These are phyloP conservation scores for Volucella inanis DNA, from an alignment of 2,888 invertebrate genomes.

Conservation along the genomic window DNA sequence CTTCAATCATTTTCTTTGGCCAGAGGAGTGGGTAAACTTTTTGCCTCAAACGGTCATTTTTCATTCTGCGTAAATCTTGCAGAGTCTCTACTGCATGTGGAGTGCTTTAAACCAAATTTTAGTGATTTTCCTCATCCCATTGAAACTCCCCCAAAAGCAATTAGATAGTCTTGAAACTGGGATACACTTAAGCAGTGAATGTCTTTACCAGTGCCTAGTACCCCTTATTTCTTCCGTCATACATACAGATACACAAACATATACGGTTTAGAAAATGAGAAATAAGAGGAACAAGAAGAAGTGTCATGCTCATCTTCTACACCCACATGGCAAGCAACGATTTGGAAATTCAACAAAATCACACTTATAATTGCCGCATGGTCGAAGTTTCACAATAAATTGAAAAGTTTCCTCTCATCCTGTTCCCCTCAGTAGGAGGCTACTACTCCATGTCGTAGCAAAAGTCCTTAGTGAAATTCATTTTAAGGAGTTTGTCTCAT, in stretches of 20 bases:
- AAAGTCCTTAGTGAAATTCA: slow-evolving; percentile 37
- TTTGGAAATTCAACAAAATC: slow-evolving; percentile 67
- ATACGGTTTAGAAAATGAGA: slow-evolving; percentile 14
- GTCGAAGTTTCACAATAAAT: slow-evolving; percentile 72
- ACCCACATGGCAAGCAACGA: slow-evolving; percentile 25
- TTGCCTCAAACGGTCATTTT: slow-evolving; percentile 34
- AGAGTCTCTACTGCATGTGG: slow-evolving; percentile 7
- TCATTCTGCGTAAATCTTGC: slow-evolving; percentile 46
- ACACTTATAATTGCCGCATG: slow-evolving; percentile 72
- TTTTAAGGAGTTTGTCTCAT: slow-evolving; percentile 55
- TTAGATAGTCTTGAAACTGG: slow-evolving; percentile 36
- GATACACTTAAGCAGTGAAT: slow-evolving; percentile 4
- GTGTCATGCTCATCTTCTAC: slow-evolving; percentile 17
- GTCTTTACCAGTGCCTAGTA: slow-evolving; percentile 20
- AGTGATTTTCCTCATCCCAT: neutral
- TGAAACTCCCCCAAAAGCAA: slow-evolving; percentile 7
- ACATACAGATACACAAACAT: slow-evolving; percentile 2
- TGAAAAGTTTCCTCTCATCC: slow-evolving; percentile 51
- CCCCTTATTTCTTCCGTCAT: neutral
- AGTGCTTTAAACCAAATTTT: slow-evolving; percentile 21
- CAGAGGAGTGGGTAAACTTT: slow-evolving; percentile 32
- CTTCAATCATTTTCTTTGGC: slow-evolving; percentile 37
- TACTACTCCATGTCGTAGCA: neutral
- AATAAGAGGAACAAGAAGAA: slow-evolving; percentile 21
- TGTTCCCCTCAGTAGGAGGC: neutral